phyloP scores from a whole-genome alignment of 2,888 invertebrate genomes.

The Cheilosia grossa region DNA sequence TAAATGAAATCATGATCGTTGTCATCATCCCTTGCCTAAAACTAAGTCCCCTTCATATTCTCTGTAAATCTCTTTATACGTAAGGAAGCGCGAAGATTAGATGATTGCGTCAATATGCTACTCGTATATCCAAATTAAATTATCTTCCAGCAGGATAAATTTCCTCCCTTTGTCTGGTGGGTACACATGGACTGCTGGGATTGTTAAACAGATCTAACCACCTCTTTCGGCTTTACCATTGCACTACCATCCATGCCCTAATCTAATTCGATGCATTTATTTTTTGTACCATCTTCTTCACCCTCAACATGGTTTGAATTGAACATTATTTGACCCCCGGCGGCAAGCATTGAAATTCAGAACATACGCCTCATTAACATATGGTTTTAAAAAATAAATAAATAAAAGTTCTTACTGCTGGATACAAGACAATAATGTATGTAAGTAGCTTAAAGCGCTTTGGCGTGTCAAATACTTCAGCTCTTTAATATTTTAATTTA shows the following conservation, averaged over 20 bases:
- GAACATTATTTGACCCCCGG: conserved; percentile 74
- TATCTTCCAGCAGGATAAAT: conserved; percentile 81
- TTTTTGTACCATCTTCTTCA: conserved; percentile 51
- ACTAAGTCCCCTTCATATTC: conserved; percentile 70
- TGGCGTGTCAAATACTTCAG: not conserved
- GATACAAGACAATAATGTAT: conserved; percentile 8
- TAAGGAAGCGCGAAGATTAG: conserved; percentile 83
- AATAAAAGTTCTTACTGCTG: not conserved
- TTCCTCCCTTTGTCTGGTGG: conserved; percentile 80
- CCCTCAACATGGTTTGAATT: conserved; percentile 58
- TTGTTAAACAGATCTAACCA: conserved; percentile 70
- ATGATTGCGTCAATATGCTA: conserved; percentile 83
- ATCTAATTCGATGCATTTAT: conserved; percentile 70
- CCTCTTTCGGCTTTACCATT: conserved; percentile 60
- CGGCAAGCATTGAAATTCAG: conserved; percentile 77
- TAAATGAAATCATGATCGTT: conserved; percentile 63
- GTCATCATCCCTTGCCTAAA: conserved; percentile 66
- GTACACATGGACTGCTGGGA: conserved; percentile 70
- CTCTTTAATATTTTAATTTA: not conserved
- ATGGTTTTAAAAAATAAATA: conserved; percentile 76
- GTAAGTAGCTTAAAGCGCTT: conserved; percentile 26
- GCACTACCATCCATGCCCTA: conserved; percentile 63
- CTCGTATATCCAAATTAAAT: conserved; percentile 82
- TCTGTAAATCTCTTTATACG: conserved; percentile 70
- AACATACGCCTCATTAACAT: conserved; percentile 83